Evolutionary conservation across 2,888 invertebrate genomes (phyloP).

Genomic region (Steinernema hermaphroditum): DNA sequence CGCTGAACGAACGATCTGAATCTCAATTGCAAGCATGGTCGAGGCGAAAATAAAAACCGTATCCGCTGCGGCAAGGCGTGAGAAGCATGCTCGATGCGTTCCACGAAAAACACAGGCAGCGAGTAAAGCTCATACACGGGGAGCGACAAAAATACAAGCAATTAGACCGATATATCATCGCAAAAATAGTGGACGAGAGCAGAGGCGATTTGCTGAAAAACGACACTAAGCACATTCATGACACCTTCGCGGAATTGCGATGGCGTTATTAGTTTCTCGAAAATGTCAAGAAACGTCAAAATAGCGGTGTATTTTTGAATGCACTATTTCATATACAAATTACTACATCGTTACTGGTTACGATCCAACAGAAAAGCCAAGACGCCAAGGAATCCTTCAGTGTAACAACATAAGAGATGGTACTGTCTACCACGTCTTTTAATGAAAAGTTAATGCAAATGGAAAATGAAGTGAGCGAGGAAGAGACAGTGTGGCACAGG

Average conservation of each 20-base stretch:
- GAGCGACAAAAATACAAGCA: neutral
- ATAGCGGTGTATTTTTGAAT: too few species aligned
- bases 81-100: neutral
- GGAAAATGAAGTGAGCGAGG: too few species aligned
- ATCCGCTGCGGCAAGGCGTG: too few species aligned
- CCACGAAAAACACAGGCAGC: neutral
- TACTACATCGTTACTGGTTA: too few species aligned
- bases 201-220: neutral
- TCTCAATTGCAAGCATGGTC: neutral
- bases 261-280: neutral
- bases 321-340: too few species aligned
- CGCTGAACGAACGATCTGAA: too few species aligned
- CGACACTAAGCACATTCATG: neutral
- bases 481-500: too few species aligned
- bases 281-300: neutral
- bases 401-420: too few species aligned
- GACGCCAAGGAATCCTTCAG: too few species aligned
- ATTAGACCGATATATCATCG: neutral
- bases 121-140: neutral
- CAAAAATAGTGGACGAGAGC: neutral
- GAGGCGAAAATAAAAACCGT: neutral
- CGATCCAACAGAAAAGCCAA: too few species aligned
- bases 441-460: too few species aligned
- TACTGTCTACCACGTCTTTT: too few species aligned
- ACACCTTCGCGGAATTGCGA: neutral